Conservation (phyloP, 2,113 vertebrate species). For the Microtus ochrogaster region DNA sequence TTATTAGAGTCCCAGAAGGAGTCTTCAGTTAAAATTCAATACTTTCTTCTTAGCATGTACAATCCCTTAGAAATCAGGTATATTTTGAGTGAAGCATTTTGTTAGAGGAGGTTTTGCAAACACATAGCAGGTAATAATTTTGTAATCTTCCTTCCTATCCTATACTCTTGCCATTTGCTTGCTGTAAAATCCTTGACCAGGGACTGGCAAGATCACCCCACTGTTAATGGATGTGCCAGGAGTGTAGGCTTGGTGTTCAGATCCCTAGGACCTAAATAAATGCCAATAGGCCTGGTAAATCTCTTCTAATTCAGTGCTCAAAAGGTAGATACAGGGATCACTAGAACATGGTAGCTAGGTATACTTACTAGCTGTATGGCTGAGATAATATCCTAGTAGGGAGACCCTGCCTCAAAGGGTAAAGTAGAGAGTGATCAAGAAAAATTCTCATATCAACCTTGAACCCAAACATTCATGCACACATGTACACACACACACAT, state of each 20-base stretch:
- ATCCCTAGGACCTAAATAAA: neutral
- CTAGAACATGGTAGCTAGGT: neutral
- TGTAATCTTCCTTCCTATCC: neutral
- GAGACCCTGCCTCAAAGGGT: neutral
- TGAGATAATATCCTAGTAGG: neutral
- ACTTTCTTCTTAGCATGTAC: neutral
- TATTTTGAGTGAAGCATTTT: neutral
- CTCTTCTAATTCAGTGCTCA: neutral
- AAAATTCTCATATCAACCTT: neutral
- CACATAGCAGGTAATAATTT: neutral
- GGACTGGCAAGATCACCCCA: neutral
- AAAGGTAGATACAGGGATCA: neutral
- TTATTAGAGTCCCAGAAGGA: constrained; percentile 45
- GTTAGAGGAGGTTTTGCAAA: neutral
- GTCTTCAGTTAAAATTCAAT: constrained; percentile 58
- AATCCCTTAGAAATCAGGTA: constrained; percentile 38
- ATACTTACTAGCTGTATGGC: neutral
- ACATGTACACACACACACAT: neutral
- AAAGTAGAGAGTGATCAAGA: neutral
- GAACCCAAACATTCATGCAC: neutral
- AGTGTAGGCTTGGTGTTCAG: neutral
- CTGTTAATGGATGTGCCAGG: too few relatives aligned
- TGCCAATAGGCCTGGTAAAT: neutral
- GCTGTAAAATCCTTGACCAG: neutral
- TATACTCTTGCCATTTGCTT: neutral